phyloP scores from a whole-genome alignment of 2,797 vertebrate species.

The Syndactyla subalaris region DNA sequence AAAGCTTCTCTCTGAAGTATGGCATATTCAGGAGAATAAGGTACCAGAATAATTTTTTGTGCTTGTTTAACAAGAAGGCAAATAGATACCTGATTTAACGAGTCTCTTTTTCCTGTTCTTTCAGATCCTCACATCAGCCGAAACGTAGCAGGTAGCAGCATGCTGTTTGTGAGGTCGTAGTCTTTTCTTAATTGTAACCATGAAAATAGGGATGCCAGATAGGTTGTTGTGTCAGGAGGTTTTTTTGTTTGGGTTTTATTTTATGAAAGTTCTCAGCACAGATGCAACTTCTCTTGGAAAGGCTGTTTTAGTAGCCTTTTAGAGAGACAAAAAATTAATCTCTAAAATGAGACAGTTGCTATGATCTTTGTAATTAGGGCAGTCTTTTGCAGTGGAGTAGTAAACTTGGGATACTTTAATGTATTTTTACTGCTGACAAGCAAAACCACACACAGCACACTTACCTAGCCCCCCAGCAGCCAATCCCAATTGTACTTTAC shows the following conservation, averaged over 20 bases:
- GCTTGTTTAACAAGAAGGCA: slow-evolving; percentile 43
- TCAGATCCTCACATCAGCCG: not conserved
- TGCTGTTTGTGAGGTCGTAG: not conserved
- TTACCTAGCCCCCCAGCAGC: not conserved
- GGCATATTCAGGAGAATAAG: slow-evolving; percentile 17
- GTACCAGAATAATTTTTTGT: slow-evolving; percentile 29
- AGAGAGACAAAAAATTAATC: not conserved
- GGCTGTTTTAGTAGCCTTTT: slow-evolving; percentile 13
- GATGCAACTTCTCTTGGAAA: not conserved
- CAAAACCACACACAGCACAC: not conserved
- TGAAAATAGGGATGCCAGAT: not conserved
- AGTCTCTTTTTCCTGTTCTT: slow-evolving; percentile 6
- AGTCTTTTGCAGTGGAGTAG: slow-evolving; percentile 11
- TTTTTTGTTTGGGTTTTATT: not conserved
- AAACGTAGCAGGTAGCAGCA: not conserved
- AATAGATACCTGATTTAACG: slow-evolving; percentile 27
- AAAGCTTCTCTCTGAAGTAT: not conserved
- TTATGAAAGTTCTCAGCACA: not conserved
- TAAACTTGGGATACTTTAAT: slow-evolving; percentile 1
- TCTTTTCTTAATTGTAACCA: not conserved
- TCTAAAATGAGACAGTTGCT: not conserved
- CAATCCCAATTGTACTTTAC: not conserved
- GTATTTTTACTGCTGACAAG: slow-evolving; percentile 5
- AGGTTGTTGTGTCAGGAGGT: not conserved
- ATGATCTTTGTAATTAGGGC: not conserved